Conservation (phyloP, 1,140 invertebrate genomes). For the Zaprionus gabonicus region DNA sequence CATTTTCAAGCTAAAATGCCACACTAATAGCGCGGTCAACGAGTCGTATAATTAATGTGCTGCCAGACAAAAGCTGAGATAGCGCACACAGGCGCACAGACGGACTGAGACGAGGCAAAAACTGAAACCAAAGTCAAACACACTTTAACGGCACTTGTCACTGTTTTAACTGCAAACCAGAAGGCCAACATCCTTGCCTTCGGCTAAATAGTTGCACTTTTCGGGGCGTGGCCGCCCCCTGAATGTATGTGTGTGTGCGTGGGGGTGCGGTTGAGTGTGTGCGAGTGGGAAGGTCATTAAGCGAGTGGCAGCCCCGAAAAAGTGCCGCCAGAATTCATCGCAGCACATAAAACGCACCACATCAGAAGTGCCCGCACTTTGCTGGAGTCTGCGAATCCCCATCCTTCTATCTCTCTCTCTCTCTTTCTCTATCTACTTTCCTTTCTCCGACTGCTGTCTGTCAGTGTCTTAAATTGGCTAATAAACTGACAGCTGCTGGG, state of each 20-base stretch:
- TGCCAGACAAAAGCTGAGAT: constrained; percentile 44
- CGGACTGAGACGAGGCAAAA: constrained; percentile 37
- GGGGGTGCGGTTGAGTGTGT: constrained; percentile 12
- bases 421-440: too few relatives aligned
- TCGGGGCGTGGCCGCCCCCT: constrained; percentile 41
- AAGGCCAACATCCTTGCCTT: constrained; percentile 23
- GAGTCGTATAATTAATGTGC: constrained; percentile 79
- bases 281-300: constrained; percentile 65
- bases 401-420: not conserved
- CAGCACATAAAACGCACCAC: constrained; percentile 81
- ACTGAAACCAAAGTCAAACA: constrained; percentile 76
- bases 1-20: constrained; percentile 63
- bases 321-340: constrained; percentile 77
- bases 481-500: constrained; percentile 72
- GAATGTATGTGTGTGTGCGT: not conserved
- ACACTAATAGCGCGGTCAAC: constrained; percentile 77
- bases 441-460: constrained; percentile 12
- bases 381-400: constrained; percentile 11
- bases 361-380: constrained; percentile 36
- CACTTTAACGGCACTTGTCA: constrained; percentile 63
- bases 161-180: constrained; percentile 44
- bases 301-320: constrained; percentile 65
- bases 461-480: constrained; percentile 78
- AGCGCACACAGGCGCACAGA: constrained; percentile 11
- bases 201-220: constrained; percentile 71